Percentiles rank a stretch among this genome's conserved stretches.
phyloP scores from a whole-genome alignment of 1,140 invertebrate genomes.

The Notospermus geniculatus region DNA sequence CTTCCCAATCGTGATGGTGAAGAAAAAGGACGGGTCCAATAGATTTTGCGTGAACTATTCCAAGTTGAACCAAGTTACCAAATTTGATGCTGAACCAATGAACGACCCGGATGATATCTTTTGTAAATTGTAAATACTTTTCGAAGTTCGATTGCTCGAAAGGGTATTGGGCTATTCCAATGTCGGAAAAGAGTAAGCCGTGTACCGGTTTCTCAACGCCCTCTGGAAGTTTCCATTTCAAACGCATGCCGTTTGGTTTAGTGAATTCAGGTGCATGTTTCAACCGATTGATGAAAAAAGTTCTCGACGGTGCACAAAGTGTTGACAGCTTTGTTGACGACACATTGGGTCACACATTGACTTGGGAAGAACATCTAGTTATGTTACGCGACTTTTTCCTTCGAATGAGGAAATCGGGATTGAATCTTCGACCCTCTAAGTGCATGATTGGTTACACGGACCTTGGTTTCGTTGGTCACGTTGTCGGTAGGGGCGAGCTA shows the following conservation, averaged over 20 bases:
- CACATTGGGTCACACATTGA: conserved; percentile 16
- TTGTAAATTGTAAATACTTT: neutral
- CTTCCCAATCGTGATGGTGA: conserved; percentile 57
- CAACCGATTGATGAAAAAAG: conserved; percentile 21
- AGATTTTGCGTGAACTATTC: conserved; percentile 60
- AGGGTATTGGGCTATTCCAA: conserved; percentile 29
- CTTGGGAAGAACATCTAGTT: conserved; percentile 14
- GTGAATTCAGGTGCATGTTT: conserved; percentile 23
- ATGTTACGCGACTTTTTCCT: conserved; percentile 8
- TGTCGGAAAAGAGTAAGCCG: neutral
- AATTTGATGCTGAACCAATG: conserved; percentile 23
- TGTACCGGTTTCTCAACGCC: conserved; percentile 23
- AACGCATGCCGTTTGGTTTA: conserved; percentile 31
- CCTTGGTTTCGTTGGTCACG: too few relatives aligned
- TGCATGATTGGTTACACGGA: conserved; percentile 14
- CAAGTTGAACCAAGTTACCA: conserved; percentile 25
- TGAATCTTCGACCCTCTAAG: conserved; percentile 13
- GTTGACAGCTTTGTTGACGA: conserved; percentile 32
- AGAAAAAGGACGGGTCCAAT: conserved; percentile 53
- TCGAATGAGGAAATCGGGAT: conserved; percentile 11
- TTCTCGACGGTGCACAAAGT: conserved; percentile 16
- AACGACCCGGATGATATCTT: conserved; percentile 25
- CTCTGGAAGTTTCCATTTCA: conserved; percentile 22
- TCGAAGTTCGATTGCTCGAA: conserved; percentile 26
- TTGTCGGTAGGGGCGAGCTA: conserved; percentile 30